Base-by-base conservation (phyloP, 1,140 invertebrate genomes). In the Bombus haemorrhoidalis region DNA sequence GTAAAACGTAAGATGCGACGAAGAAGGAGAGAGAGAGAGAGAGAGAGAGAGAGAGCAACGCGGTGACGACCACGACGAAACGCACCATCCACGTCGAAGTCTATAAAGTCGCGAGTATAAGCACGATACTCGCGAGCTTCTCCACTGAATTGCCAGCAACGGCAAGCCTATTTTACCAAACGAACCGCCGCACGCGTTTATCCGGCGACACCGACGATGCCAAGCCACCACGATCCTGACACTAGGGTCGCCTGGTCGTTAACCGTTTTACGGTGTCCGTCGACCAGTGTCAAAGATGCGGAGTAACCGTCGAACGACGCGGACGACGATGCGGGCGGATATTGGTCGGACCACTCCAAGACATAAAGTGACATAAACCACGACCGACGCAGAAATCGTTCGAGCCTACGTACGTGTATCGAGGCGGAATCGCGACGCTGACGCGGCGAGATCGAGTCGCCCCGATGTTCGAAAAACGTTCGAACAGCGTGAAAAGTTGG, bases 251-350 rank as follows among this genome's bases (percentile, higher is more conserved):
- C 39, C 13, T 68, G 73, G 83, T 89, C 83, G 87, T 89, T 89
- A 89, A 89, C 76, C 79, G 53, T 64, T 89, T 89, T 86, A 86
- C 76, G 53, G 74, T 80, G 69, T 39, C 57, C 68, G 81, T 76
- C 68, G 87, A 59, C 71, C 78, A 53, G 39, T 81, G 83, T 86
- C 87, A 69, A 75, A 79, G 83, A 85, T 53, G 77, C 77, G 74
- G 81, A 62, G 72, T 53, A 53, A 53, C 0, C 53, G 59, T 28
- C 75, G 41, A 78, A 78, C 85, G 66, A 72, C 25, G 39, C 34
- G 68, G 0, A 18, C 22, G 62, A 72, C 47, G 37, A 85, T 80
- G 83, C 80, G 83, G 74, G 32, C 75, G 79, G 83, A 88, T 89
- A 89, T 89, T 73, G 87, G 75, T 78, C 53, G 79, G 28, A 3